Evolutionary conservation across 2,113 vertebrate species (phyloP).

Genomic region (Phylloscopus trochiloides): DNA sequence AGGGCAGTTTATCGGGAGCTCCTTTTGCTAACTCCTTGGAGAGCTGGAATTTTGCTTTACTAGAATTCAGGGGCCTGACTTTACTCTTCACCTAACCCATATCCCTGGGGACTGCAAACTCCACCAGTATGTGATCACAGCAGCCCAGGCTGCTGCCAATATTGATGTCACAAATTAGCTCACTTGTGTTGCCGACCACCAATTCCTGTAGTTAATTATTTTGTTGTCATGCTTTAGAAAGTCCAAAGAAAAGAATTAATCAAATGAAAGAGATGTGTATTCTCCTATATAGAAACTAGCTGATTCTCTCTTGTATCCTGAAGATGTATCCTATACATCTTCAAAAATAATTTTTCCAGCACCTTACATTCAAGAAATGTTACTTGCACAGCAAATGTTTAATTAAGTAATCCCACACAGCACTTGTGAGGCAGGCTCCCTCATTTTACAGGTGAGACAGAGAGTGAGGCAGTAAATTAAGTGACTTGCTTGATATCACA

Average conservation of each 20-base stretch:
- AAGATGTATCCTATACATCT: background rate
- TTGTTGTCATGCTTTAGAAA: background rate
- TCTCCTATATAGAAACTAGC: background rate
- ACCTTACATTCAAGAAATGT: background rate
- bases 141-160: background rate
- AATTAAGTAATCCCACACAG: conserved; percentile 32
- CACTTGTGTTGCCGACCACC: background rate
- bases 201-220: background rate
- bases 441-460: conserved; percentile 35
- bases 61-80: background rate
- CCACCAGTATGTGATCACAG: background rate
- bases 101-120: background rate
- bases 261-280: background rate
- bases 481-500: conserved; percentile 21
- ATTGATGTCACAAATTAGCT: background rate
- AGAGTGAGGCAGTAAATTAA: conserved; percentile 29
- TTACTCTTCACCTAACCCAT: background rate
- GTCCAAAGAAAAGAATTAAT: background rate
- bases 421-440: conserved; percentile 17
- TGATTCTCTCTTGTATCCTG: background rate
- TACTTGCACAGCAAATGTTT: background rate
- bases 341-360: conserved; percentile 19
- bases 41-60: background rate
- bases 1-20: background rate
- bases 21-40: background rate